phyloP scores from a whole-genome alignment of 2,113 vertebrate genomes.

The Myocastor coypus region DNA sequence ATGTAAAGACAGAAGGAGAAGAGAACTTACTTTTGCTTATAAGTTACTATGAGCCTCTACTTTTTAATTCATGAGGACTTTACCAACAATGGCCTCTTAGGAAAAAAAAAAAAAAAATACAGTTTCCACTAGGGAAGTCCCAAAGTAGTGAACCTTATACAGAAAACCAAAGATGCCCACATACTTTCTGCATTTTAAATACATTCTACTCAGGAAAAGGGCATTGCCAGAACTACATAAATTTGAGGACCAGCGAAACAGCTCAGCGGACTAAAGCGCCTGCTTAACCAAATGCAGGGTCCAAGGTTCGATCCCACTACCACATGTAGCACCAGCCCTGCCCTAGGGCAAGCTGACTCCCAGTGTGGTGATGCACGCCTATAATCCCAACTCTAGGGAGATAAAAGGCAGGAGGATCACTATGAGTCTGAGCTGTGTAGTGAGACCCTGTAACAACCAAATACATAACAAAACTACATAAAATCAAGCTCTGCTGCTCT shows the following conservation, averaged over 20 bases:
- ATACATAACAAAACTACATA: background rate
- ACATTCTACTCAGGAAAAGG: background rate
- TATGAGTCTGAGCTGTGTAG: no score
- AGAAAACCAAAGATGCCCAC: conserved; percentile 11
- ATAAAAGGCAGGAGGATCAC: no score
- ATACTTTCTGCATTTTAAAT: conserved; percentile 20
- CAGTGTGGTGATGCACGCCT: no score
- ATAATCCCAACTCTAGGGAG: no score
- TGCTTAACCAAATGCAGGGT: no score
- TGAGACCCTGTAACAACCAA: no score
- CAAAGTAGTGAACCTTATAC: background rate
- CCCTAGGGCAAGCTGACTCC: no score
- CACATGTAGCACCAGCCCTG: no score
- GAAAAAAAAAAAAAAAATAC: background rate
- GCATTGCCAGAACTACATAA: background rate
- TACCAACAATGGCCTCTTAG: background rate
- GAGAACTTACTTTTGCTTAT: conserved; percentile 17
- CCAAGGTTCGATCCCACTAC: no score
- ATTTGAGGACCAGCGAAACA: background rate
- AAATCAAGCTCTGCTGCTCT: background rate
- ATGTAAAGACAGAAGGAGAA: background rate
- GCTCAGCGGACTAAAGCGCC: no score
- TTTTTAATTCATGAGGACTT: conserved; percentile 54
- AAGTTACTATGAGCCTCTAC: conserved; percentile 3
- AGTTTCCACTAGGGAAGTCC: background rate